Conservation (phyloP, 1,140 invertebrate species). For the Drosophila athabasca region DNA sequence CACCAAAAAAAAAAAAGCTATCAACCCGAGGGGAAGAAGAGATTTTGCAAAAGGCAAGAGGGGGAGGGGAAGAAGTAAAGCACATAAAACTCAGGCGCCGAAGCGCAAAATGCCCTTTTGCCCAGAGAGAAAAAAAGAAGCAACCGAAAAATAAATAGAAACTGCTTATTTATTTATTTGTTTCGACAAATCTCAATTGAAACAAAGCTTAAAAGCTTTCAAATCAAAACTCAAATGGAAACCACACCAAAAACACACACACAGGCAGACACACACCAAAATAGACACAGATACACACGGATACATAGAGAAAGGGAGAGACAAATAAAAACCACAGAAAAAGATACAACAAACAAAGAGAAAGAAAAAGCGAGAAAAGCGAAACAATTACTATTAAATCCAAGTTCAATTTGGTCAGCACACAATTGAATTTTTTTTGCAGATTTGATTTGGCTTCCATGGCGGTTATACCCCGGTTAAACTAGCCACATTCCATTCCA, state of each 20-base stretch:
- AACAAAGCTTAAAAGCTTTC: constrained; percentile 63
- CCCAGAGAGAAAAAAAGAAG: constrained; percentile 15
- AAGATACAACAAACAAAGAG: background rate
- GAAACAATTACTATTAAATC: constrained; percentile 59
- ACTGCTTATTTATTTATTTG: constrained; percentile 77
- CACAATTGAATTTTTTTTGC: constrained; percentile 55
- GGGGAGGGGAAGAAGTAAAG: background rate
- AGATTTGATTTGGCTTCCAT: constrained; percentile 52
- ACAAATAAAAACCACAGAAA: constrained; percentile 17
- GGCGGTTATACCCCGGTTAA: constrained; percentile 19
- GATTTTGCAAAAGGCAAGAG: too few species aligned
- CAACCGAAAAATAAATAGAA: constrained; percentile 54
- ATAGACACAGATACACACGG: background rate
- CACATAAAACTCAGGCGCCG: constrained; percentile 50
- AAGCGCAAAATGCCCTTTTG: constrained; percentile 53
- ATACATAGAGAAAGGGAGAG: background rate
- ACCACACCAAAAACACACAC: constrained; percentile 25
- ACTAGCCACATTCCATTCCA: constrained; percentile 1
- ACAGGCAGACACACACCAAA: too few species aligned
- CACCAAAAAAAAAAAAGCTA: background rate
- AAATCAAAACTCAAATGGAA: constrained; percentile 66
- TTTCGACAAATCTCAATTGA: constrained; percentile 68
- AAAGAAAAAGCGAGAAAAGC: constrained; percentile 2
- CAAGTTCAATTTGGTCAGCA: constrained; percentile 48
- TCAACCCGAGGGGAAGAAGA: too few species aligned